Conservation (phyloP, 2,888 invertebrate species). For the Drosophila lacicola region DNA sequence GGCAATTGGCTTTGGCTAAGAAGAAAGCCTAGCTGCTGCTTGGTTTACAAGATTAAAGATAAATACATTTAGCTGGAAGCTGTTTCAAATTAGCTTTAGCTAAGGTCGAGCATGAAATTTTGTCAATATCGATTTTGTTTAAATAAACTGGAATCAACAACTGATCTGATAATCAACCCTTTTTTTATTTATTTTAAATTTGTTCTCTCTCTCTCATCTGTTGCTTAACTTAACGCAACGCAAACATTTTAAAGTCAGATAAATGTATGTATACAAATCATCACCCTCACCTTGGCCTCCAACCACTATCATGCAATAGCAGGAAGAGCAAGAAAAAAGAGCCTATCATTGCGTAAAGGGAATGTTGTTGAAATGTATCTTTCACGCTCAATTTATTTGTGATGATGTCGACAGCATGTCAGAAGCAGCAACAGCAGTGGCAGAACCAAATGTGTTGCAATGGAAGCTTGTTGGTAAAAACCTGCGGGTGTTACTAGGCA, state of each 20-base stretch:
- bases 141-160: too few species aligned
- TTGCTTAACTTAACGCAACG: conserved; percentile 1
- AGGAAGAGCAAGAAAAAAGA: conserved; percentile 25
- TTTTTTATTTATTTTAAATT: neutral
- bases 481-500: conserved; percentile 33
- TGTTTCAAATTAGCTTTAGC: conserved; percentile 6
- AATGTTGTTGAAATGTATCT: conserved; percentile 72
- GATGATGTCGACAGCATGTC: conserved; percentile 74
- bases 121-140: too few species aligned
- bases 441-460: conserved; percentile 26
- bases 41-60: conserved; percentile 18
- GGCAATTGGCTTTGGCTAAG: conserved; percentile 45
- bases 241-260: conserved; percentile 43
- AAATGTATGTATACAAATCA: neutral
- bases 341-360: conserved; percentile 62
- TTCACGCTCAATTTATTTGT: conserved; percentile 80
- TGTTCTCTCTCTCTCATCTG: neutral
- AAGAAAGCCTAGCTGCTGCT: conserved; percentile 34
- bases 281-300: conserved; percentile 2
- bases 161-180: too few species aligned
- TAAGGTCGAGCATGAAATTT: neutral
- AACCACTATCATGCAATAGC: neutral
- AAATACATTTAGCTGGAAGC: conserved; percentile 7
- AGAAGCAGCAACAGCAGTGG: conserved; percentile 29
- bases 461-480: conserved; percentile 19